A percentile compares a stretch with the other conserved stretches of the same genome.
phyloP scores from a whole-genome alignment of 1,140 invertebrate genomes.

The Hormaphis cornu region DNA sequence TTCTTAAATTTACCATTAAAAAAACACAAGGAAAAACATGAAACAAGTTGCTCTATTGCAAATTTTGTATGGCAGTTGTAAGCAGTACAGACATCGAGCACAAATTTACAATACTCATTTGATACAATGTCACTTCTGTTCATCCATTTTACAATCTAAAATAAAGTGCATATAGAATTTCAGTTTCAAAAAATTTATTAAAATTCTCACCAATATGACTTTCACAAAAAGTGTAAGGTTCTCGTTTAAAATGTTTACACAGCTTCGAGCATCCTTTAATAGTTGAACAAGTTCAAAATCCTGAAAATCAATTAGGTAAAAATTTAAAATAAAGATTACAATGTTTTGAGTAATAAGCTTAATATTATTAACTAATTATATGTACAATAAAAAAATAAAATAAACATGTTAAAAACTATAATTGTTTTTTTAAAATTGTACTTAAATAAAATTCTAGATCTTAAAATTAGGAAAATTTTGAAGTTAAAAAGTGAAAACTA shows the following conservation, averaged over 20 bases:
- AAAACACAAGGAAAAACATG: constrained; percentile 49
- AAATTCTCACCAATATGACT: constrained; percentile 44
- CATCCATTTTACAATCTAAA: constrained; percentile 49
- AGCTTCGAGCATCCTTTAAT: constrained; percentile 47
- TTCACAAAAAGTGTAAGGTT: constrained; percentile 51
- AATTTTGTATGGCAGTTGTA: constrained; percentile 53
- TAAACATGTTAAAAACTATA: too few relatives aligned
- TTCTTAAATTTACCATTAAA: constrained; percentile 44
- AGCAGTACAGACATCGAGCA: constrained; percentile 53
- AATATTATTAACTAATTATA: too few relatives aligned
- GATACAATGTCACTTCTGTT: constrained; percentile 44
- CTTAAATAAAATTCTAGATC: too few relatives aligned
- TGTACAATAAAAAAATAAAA: too few relatives aligned
- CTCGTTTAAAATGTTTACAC: constrained; percentile 49
- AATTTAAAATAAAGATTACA: neutral
- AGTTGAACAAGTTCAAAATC: constrained; percentile 50
- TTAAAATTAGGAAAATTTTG: too few relatives aligned
- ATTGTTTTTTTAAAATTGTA: too few relatives aligned
- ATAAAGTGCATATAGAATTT: too few relatives aligned
- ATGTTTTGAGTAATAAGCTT: too few relatives aligned
- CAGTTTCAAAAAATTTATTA: neutral
- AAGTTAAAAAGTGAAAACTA: too few relatives aligned
- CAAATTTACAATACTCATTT: constrained; percentile 50
- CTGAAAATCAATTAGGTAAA: constrained; percentile 39
- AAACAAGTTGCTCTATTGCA: constrained; percentile 50